A percentile compares a stretch with the other conserved stretches of the same genome.
Conservation (phyloP, 1,140 invertebrate species). For the Matsumurasca onukii region DNA sequence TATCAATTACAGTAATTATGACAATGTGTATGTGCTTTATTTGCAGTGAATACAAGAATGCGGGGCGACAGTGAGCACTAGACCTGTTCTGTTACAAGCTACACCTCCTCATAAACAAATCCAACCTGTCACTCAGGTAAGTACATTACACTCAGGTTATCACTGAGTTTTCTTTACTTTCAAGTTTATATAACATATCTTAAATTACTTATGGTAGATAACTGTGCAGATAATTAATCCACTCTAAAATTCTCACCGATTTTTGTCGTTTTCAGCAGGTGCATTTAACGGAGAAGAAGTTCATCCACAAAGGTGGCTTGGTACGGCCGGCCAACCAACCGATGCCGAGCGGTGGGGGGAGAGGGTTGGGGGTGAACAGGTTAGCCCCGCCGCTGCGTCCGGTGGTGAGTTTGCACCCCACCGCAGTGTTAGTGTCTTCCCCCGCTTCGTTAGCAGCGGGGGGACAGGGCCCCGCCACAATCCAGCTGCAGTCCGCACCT, state of each 20-base stretch:
- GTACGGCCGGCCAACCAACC: not conserved
- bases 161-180: too few species aligned
- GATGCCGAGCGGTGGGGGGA: not conserved
- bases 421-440: not conserved
- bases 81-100: constrained; percentile 34
- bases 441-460: too few species aligned
- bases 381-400: not conserved
- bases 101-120: constrained; percentile 37
- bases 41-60: constrained; percentile 33
- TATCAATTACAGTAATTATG: too few species aligned
- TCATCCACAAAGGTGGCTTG: constrained; percentile 4
- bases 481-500: not conserved
- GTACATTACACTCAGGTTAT: too few species aligned
- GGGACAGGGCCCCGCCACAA: constrained; percentile 1
- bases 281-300: constrained; percentile 25
- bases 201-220: too few species aligned
- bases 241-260: too few species aligned
- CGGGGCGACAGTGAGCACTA: constrained; percentile 4
- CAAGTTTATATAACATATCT: too few species aligned
- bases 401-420: not conserved
- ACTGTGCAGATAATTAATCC: too few species aligned
- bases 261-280: too few species aligned
- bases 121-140: constrained; percentile 36
- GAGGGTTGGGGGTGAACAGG: not conserved
- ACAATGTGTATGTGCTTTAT: not conserved